Evolutionary conservation across 2,113 vertebrate genomes (phyloP), one percentile per base, ranked within the genome.

Genomic region (Apodemus speciosus): DNA sequence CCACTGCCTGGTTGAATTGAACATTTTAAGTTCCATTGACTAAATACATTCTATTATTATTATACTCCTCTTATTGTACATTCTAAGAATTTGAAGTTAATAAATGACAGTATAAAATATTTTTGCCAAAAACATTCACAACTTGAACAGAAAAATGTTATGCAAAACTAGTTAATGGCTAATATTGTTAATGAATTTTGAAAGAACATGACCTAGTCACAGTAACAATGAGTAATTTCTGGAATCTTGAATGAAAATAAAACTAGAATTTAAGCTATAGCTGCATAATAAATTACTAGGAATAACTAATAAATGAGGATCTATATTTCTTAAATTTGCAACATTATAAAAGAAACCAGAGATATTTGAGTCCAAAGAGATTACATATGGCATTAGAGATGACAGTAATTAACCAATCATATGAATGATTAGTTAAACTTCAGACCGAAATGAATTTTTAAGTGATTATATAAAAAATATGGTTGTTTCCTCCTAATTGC

Each of bases 161-260:
- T 66, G 18, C 43, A 30, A 69, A 53, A 86, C 2, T 49, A 25
- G 20, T n/a, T 64, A 15, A 83, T 77, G 15, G 20, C 0, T 49
- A 95, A 40, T 40, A 75, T 27, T 27, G 2, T 30, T 56, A 64
- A 0, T 58, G 13, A 88, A 90, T 64, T 94, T 76, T 88, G 6
- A 58, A 60, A 79, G 27, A 90, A 15, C 15, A 85, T 14, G 62
- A 51, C 4, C 27, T 35, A 90, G 62, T 53, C 6, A 96, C 35
- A 88, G 71, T 46, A 64, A 25, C 25, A 86, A 85, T 62, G 20
- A 66, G 46, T 72, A 76, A 10, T 71, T 66, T 93, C 20, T 46
- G 89, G 69, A 75, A 49, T 79, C 81, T 86, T 27, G 73, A 89
- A 73, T 77, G 43, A 92, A 95, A 88, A 81, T 71, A 76, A 92